Evolutionary conservation across 30 jellyfish, hydroid and myxozoan species (phyloP).

Genomic region (Phacellophora camtschatica): DNA sequence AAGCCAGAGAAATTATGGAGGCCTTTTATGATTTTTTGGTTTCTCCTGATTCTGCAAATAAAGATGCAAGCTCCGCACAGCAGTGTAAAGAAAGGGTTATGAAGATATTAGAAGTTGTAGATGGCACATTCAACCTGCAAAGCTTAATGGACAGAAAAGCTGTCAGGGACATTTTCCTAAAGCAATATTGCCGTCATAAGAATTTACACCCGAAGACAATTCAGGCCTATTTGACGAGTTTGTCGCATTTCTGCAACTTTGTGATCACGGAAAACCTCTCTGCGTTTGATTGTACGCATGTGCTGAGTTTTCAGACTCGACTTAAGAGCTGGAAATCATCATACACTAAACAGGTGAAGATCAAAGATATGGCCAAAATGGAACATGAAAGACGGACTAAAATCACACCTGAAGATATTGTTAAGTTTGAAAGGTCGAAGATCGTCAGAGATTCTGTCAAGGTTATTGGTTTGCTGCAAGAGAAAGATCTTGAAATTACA

Average conservation of each 20-base stretch:
- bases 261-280: not conserved
- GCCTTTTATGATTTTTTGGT: conserved; percentile 1
- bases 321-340: conserved; percentile 36
- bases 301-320: not conserved
- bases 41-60: conserved; percentile 17
- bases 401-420: conserved; percentile 4
- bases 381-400: conserved; percentile 14
- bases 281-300: not conserved
- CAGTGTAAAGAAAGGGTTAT: conserved; percentile 13
- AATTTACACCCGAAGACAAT: not conserved
- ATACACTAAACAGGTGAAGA: conserved; percentile 7
- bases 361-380: conserved; percentile 27
- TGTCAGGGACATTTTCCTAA: conserved; percentile 1
- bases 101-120: conserved; percentile 3
- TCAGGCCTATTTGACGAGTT: not conserved
- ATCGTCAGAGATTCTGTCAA: conserved; percentile 12
- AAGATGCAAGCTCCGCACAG: conserved; percentile 1
- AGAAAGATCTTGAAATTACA: not conserved
- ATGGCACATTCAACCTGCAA: not conserved
- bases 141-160: conserved; percentile 1
- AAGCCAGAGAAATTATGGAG: not conserved
- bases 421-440: not conserved
- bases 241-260: not conserved
- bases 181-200: conserved; percentile 8
- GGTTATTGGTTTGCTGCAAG: not conserved